These are phyloP conservation scores for Mustela lutreola DNA, from an alignment of 2,113 vertebrate species.

Conservation along the genomic window DNA sequence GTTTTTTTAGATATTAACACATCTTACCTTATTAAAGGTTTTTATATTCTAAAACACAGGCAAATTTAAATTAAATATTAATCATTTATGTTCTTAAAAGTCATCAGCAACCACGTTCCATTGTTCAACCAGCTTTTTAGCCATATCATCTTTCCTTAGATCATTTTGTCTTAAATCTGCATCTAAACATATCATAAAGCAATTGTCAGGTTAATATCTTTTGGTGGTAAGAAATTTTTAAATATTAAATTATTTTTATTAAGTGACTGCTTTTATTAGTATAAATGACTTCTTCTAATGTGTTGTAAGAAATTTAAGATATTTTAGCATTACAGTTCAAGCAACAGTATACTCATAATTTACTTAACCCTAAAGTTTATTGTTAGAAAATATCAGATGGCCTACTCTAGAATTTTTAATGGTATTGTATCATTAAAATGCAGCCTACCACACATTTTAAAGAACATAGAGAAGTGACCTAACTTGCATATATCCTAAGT, in stretches of 20 bases:
- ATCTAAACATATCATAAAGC: not conserved
- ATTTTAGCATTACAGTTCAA: not conserved
- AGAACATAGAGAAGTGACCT: not conserved
- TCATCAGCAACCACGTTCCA: not conserved
- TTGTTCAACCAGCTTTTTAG: not conserved
- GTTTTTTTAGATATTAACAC: not conserved
- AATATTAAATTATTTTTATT: not conserved
- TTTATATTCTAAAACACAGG: not conserved
- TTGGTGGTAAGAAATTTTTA: not conserved
- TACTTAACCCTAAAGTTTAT: not conserved
- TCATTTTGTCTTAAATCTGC: not conserved
- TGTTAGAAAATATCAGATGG: not conserved
- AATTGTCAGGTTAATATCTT: not conserved
- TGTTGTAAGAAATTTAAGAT: not conserved
- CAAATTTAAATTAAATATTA: not conserved
- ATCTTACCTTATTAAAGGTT: not conserved
- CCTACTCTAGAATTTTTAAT: not conserved
- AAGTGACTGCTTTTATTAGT: not conserved
- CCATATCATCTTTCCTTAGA: not conserved
- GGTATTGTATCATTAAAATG: not conserved
- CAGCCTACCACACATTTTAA: not conserved
- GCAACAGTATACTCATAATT: not conserved
- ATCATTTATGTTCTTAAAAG: not conserved
- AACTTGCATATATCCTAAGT: not conserved
- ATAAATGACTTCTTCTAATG: not conserved